Evolutionary conservation across 2,888 invertebrate genomes (phyloP), one percentile per base, ranked within the genome.

Genomic region (Drosophila paucipuncta): DNA sequence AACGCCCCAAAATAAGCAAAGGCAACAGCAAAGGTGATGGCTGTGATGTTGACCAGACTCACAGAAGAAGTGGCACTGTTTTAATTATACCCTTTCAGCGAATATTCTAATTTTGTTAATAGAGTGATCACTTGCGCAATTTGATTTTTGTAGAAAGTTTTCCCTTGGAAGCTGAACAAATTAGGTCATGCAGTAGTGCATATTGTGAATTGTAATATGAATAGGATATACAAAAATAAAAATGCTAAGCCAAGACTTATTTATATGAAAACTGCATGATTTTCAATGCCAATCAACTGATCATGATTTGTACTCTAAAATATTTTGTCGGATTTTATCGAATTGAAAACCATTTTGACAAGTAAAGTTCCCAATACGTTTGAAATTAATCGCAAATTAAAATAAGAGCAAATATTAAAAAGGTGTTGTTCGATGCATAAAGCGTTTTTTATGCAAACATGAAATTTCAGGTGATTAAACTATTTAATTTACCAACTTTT

Each of bases 1-100:
- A 76, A 71, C 79, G 72, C 68, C 84, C 67, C 37, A 63, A 77
- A 80, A 55, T 43, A 22, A 30, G 41, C 22, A 33, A 53, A 9
- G n/a, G 3, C 2, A 28, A 47, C 47, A 54, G n/a, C 47, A 18
- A 28, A 16, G 25, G 47, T 16, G 47, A 16, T 9, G 1, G 25
- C 25, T 4, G 7, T 16, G 25, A 16, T 13, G 47, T 25, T 47
- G 16, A 16, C 25, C 47, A 47, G 52, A 52, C 11, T 16, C 33
- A 22, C 22, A 33, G 30, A 22, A 22, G 31, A 4, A 31, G 33
- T 33, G 22, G 1, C 28, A 16, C 18, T 28, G 13, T 13, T 30
- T 28, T 30, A 28, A 52, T 30, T n/a, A 55, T 33, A 16, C 49
- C 58, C n/a, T 28, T 49, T 11, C 10, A n/a, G 7, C 43, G n/a